Percentiles rank a stretch among this genome's conserved stretches.
Conservation (phyloP, 2,113 vertebrate genomes). For the Gadus chalcogrammus region DNA sequence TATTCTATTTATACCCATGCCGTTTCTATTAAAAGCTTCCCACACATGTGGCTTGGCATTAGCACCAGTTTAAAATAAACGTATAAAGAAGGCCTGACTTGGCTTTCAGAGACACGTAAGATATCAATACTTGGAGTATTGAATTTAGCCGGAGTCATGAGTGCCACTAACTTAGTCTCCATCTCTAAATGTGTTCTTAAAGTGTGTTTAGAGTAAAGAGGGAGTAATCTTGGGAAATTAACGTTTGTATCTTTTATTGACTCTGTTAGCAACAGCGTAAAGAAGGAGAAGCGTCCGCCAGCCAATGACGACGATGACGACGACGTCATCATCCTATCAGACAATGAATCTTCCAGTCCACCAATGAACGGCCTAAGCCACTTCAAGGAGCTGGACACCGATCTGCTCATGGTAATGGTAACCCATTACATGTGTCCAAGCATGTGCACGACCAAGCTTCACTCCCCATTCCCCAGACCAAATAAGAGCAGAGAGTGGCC, state of each 20-base stretch:
- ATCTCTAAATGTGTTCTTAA: background rate
- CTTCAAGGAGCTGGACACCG: conserved; percentile 80
- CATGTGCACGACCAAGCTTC: too few relatives aligned
- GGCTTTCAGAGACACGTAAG: background rate
- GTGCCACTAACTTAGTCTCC: background rate
- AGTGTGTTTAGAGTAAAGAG: background rate
- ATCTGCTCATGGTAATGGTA: conserved; percentile 82
- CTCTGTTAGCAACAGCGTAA: conserved; percentile 70
- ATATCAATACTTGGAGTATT: too few relatives aligned
- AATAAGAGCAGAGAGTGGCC: too few relatives aligned
- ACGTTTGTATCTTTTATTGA: background rate
- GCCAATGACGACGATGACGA: conserved; percentile 71
- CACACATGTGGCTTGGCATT: too few relatives aligned
- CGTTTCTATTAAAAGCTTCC: too few relatives aligned
- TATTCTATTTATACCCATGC: too few relatives aligned
- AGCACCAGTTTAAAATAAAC: too few relatives aligned
- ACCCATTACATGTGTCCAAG: conserved; percentile 24
- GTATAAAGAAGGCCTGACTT: background rate
- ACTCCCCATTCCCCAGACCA: too few relatives aligned
- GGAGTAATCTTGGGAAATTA: background rate
- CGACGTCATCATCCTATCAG: conserved; percentile 87
- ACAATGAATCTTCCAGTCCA: conserved; percentile 86
- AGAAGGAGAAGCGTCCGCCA: conserved; percentile 78
- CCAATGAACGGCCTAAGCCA: conserved; percentile 82
- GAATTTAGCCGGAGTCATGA: too few relatives aligned